phyloP scores from a whole-genome alignment of 37 sponge, comb jelly and placozoan genomes.

The Amphimedon queenslandica region DNA sequence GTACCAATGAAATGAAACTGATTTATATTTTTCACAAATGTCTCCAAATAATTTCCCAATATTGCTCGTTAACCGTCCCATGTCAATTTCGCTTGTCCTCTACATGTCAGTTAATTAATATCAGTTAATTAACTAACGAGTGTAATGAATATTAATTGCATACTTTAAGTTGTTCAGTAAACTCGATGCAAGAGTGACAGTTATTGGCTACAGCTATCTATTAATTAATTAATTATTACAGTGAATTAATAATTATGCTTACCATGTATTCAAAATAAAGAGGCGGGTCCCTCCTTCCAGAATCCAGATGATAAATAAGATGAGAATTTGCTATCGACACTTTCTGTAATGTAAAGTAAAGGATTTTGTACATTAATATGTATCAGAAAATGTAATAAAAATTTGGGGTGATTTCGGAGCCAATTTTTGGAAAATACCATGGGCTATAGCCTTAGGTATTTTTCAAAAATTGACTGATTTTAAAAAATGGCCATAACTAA shows the following conservation, averaged over 20 bases:
- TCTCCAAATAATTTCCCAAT: neutral
- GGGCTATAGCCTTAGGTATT: no score
- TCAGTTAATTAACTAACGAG: no score
- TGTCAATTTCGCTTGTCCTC: neutral
- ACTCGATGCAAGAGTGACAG: constrained; percentile 58
- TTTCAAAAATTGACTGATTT: no score
- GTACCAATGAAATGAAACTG: neutral
- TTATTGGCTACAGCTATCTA: constrained; percentile 75
- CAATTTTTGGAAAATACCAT: no score
- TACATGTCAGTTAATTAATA: no score
- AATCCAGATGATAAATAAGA: no score
- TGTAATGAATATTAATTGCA: constrained; percentile 8
- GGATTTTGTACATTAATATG: no score
- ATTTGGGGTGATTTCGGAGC: no score
- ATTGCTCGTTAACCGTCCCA: neutral
- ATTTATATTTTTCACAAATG: neutral
- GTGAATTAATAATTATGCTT: neutral
- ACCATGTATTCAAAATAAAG: constrained; percentile 55
- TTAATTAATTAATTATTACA: neutral
- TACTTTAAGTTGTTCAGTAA: constrained; percentile 57
- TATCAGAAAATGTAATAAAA: no score
- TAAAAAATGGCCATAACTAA: no score
- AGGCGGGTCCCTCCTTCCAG: constrained; percentile 20
- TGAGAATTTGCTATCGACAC: no score
- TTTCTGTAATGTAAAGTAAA: no score